phyloP scores from a whole-genome alignment of 2,888 invertebrate species.

The Matsumyia berberina region DNA sequence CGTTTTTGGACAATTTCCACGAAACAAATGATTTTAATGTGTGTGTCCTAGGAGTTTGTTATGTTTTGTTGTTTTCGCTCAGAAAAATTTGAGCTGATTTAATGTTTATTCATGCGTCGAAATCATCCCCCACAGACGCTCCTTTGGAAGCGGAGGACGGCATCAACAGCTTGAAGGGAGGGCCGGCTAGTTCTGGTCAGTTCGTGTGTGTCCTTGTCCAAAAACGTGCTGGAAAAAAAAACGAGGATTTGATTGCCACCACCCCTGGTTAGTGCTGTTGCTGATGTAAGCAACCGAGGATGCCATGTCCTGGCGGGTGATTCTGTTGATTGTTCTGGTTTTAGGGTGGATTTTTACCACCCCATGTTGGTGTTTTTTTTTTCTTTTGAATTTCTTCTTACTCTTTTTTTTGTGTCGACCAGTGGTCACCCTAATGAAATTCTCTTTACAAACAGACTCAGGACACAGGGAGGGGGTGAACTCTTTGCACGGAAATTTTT shows the following conservation, averaged over 20 bases:
- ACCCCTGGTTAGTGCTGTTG: slow-evolving; percentile 48
- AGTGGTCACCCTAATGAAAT: slow-evolving; percentile 73
- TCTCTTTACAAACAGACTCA: slow-evolving; percentile 55
- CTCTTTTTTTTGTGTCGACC: slow-evolving; percentile 59
- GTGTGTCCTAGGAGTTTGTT: slow-evolving; percentile 41
- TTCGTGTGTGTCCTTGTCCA: slow-evolving; percentile 49
- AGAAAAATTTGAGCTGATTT: slow-evolving; percentile 77
- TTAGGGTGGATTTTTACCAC: slow-evolving; percentile 18
- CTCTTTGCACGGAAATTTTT: slow-evolving; percentile 63
- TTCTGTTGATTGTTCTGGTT: slow-evolving; percentile 41
- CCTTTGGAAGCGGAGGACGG: slow-evolving; percentile 28
- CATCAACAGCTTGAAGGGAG: slow-evolving; percentile 63
- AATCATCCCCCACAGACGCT: slow-evolving; percentile 58
- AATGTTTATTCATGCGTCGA: slow-evolving; percentile 77
- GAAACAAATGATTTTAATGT: slow-evolving; percentile 67
- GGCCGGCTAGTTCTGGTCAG: slow-evolving; percentile 57
- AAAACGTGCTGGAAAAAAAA: slow-evolving; percentile 7
- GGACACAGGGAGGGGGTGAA: background rate
- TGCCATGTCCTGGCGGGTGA: slow-evolving; percentile 39
- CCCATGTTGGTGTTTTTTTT: slow-evolving; percentile 9
- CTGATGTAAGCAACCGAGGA: slow-evolving; percentile 52
- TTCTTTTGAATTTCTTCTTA: slow-evolving; percentile 56
- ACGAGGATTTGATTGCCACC: slow-evolving; percentile 55
- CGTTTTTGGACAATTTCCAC: slow-evolving; percentile 44
- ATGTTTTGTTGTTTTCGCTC: too few species aligned